These are phyloP conservation scores for Tachyglossus aculeatus DNA, from an alignment of 2,797 vertebrate genomes.

Conservation along the genomic window DNA sequence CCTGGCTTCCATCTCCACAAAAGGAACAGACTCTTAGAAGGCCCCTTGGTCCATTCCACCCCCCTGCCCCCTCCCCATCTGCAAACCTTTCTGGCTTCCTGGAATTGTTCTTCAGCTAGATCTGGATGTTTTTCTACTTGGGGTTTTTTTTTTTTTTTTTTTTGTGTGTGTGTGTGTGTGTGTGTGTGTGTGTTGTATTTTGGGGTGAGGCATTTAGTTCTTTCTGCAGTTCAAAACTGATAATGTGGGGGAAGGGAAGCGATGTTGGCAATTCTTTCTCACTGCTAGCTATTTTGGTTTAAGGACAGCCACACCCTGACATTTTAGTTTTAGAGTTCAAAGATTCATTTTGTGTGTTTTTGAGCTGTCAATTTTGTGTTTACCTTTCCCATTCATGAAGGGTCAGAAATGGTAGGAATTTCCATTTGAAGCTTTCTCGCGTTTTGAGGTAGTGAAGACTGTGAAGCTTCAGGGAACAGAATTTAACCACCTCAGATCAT, in stretches of 20 bases:
- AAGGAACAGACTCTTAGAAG: conserved; percentile 28
- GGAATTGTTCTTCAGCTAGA: conserved; percentile 38
- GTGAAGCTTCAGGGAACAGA: not conserved
- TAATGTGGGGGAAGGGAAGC: not conserved
- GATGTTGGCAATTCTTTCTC: not conserved
- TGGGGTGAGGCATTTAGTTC: too few species aligned
- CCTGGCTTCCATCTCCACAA: conserved; percentile 5
- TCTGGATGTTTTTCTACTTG: not conserved
- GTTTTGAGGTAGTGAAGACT: not conserved
- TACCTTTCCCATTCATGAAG: not conserved
- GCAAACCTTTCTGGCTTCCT: conserved; percentile 36
- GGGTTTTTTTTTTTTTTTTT: not conserved
- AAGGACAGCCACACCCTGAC: not conserved
- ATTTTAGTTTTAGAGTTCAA: not conserved
- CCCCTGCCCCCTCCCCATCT: not conserved
- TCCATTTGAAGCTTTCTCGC: not conserved
- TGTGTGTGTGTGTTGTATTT: too few species aligned
- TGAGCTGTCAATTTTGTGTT: conserved; percentile 4
- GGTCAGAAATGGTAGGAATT: too few species aligned
- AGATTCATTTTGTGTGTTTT: not conserved
- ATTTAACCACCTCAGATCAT: not conserved
- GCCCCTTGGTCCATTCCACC: not conserved
- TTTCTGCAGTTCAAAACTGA: too few species aligned
- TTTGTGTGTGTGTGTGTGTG: too few species aligned
- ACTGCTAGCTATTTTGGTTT: not conserved